Evolutionary conservation across 2,797 vertebrate species (phyloP), one percentile per base, ranked within the genome.

Genomic region (Sardinella longiceps): DNA sequence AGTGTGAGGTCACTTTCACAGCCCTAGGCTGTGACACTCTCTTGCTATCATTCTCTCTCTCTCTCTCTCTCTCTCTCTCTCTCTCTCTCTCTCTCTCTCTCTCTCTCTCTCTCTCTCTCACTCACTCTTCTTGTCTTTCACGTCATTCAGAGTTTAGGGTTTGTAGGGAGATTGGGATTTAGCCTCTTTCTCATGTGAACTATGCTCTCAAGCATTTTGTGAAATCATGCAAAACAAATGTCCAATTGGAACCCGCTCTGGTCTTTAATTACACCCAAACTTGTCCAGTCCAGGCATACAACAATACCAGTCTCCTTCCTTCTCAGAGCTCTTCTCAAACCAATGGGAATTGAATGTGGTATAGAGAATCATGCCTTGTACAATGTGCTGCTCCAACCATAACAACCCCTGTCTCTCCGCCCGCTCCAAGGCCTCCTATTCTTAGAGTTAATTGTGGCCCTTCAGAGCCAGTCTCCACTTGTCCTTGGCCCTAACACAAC

Each of bases 371-470:
- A 39, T 74, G 66, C 48, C 48, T 50, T 50, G 48, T n/a, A n/a
- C n/a, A n/a, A n/a, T n/a, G n/a, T 50, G 48, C 30, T 56, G 53
- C 20, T 23, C 66, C 66, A 74, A 74, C 66, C 66, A 74, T 74
- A 74, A 37, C 66, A 74, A 74, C 37, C 15, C 30, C 33, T 7
- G 15, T 74, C 66, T 37, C 66, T 18, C 14, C 33, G 6, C 18
- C 66, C 66, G 14, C 14, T 20, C 15, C 33, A 15, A 30, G 37
- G 66, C 12, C 30, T 20, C 15, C 66, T 74, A 37, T 74, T 74
- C 66, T 74, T 18, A 20, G 66, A 74, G 66, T 74, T 74, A 74
- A 74, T 74, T 74, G 66, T 74, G 30, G 33, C 66, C 30, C 30
- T 37, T 74, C 66, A 20, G 66, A 74, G 30, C 66, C 30, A 74